Evolutionary conservation across 2,797 vertebrate genomes (phyloP), one percentile per base, ranked within the genome.

Genomic region (Gouania willdenowi): DNA sequence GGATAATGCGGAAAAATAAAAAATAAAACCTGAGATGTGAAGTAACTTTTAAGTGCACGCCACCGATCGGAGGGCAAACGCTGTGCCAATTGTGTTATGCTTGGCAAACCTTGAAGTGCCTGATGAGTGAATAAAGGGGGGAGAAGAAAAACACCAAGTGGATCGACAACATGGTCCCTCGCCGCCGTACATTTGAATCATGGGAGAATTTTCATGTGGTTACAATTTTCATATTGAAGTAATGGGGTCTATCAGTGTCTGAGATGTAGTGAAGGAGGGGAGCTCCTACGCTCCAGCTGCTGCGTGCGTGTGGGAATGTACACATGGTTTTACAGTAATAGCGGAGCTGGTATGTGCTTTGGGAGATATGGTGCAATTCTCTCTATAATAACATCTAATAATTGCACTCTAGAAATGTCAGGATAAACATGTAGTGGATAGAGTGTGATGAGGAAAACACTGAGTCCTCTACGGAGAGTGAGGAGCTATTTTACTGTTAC

Each of bases 171-270:
- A 67, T 15, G 73, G 75, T 75, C 58, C 69, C 74, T 79, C 79
- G 71, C 37, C 59, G 31, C 52, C 65, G 64, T 77, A 56, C 61
- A 74, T 80, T 84, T 84, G 77, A 81, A 83, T 72, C 75, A 68
- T 66, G 59, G 65, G 75, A 79, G 70, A 81, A 79, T 68, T 77
- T 75, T 86, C 87, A 89, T 75, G 82, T 87, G 86, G 78, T 85
- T 86, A 77, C 74, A 79, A 87, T 89, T 89, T 88, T 87, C 77
- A 65, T 84, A 85, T 87, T 85, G 86, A 82, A 75, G 66, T 78
- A 87, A 85, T 86, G 67, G 71, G 59, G 37, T 77, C 61, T 81
- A 80, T 81, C 72, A 69, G 71, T 65, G 66, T 62, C 58, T 71
- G 55, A 76, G 63, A 73, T 75, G 74, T 67, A 73, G 65, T 63